Base-by-base conservation (phyloP, 1,140 invertebrate genomes). In the Heliconius himera region DNA sequence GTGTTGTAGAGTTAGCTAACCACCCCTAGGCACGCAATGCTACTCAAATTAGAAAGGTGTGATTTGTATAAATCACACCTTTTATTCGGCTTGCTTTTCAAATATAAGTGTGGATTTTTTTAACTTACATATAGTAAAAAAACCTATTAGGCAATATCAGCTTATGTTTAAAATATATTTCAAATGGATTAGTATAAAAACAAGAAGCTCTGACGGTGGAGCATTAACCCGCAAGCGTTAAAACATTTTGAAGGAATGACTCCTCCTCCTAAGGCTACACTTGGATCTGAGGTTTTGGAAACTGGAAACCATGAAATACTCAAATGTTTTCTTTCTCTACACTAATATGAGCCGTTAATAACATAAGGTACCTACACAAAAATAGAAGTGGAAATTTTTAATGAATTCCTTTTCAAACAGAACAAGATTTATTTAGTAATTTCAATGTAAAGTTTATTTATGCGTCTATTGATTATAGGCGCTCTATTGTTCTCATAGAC, bases 401-500 rank as follows among this genome's bases (percentile, higher is more conserved):
- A 66, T 66, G 22, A 66, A 66, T 66, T 66, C 60, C 22, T 66
- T 66, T 66, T 66, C 26, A 66, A 66, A 66, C 60, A 66, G 60
- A 66, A 66, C 60, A 29, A 66, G 60, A 66, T 16, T 66, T 66
- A 26, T 66, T 66, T 29, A 26, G 60, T 66, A 66, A 46, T 66
- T 66, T 66, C 60, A 66, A 66, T 66, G 60, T 66, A 29, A 66
- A 66, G 22, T 66, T 77, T 77, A 72, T 81, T 81, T 81, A 73
- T 81, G 66, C 71, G 46, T 66, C 79, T 77, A 81, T 76, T 79
- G 77, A 76, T 79, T 82, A 79, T 18, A 73, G 38, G 66, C 74
- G 74, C 66, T 29, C 74, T 70, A 79, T 82, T 81, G 79, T 81
- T 77, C 71, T 56, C 70, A 66, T 76, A 71, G 74, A 26, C 56